Percentiles rank a stretch among this genome's conserved stretches.
These are phyloP conservation scores for Morbakka virulenta DNA, from an alignment of 30 jellyfish, hydroid and myxozoan species.

Conservation along the genomic window DNA sequence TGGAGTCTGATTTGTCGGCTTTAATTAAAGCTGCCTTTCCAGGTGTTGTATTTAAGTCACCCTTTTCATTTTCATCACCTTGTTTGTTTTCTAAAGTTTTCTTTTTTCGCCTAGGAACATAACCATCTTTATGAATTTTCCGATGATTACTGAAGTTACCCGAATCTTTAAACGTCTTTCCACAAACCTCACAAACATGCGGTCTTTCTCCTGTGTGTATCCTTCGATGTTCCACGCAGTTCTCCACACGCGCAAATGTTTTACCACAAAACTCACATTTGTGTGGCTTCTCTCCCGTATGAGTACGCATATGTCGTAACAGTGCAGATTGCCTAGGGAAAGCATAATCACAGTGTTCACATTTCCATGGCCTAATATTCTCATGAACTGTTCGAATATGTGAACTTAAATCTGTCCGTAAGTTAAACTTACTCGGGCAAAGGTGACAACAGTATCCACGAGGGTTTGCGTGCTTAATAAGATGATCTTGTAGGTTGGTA, in stretches of 20 bases:
- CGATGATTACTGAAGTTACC: constrained; percentile 79
- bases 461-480: constrained; percentile 65
- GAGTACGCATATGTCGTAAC: constrained; percentile 79
- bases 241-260: constrained; percentile 69
- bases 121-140: constrained; percentile 69
- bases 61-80: neutral
- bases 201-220: constrained; percentile 81
- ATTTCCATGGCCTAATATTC: constrained; percentile 57
- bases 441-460: constrained; percentile 59
- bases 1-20: neutral
- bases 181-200: constrained; percentile 55
- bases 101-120: constrained; percentile 60
- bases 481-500: constrained; percentile 68
- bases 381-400: constrained; percentile 63
- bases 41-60: neutral
- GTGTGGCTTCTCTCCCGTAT: constrained; percentile 79
- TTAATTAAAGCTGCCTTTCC: neutral
- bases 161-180: constrained; percentile 67
- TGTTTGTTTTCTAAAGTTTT: constrained; percentile 6
- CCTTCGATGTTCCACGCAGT: constrained; percentile 83
- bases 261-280: constrained; percentile 77
- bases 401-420: constrained; percentile 58
- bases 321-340: constrained; percentile 69
- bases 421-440: constrained; percentile 59
- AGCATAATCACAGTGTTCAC: constrained; percentile 69